Percentiles rank a stretch among this genome's conserved stretches.
phyloP scores from a whole-genome alignment of 2,113 vertebrate genomes.

The Ovibos moschatus region DNA sequence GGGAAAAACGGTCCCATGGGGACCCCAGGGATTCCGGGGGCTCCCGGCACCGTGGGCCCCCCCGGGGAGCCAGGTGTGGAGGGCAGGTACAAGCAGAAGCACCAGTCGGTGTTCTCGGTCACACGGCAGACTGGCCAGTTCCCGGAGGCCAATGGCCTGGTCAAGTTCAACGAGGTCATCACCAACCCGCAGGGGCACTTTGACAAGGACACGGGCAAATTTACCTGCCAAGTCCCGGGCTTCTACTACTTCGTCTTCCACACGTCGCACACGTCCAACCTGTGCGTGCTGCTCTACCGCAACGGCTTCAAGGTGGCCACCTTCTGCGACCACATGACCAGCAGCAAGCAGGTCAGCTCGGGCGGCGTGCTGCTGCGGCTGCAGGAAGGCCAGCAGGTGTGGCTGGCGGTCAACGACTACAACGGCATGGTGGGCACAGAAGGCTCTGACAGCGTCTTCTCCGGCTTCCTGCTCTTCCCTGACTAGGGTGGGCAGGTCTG shows the following conservation, averaged over 20 bases:
- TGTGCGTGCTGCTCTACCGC: conserved; percentile 79
- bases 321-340: conserved; percentile 87
- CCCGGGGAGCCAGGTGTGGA: conserved; percentile 65
- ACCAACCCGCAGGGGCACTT: conserved; percentile 82
- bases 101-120: conserved; percentile 85
- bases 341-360: conserved; percentile 82
- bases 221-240: conserved; percentile 83
- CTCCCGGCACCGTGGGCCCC: not conserved
- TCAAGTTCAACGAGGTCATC: conserved; percentile 80
- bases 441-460: conserved; percentile 84
- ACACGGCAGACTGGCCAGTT: conserved; percentile 50
- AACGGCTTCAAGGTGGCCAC: conserved; percentile 34
- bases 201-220: conserved; percentile 77
- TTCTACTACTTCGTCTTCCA: conserved; percentile 89
- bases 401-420: conserved; percentile 83
- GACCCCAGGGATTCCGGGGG: not conserved
- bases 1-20: conserved; percentile 82
- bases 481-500: conserved; percentile 68
- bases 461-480: conserved; percentile 86
- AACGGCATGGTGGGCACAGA: conserved; percentile 82
- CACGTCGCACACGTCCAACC: conserved; percentile 74
- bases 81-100: conserved; percentile 71
- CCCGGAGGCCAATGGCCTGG: conserved; percentile 49
- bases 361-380: conserved; percentile 79
- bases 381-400: conserved; percentile 73